Evolutionary conservation across 1,140 invertebrate genomes (phyloP), one percentile per base, ranked within the genome.

Genomic region (Chelonus insularis): DNA sequence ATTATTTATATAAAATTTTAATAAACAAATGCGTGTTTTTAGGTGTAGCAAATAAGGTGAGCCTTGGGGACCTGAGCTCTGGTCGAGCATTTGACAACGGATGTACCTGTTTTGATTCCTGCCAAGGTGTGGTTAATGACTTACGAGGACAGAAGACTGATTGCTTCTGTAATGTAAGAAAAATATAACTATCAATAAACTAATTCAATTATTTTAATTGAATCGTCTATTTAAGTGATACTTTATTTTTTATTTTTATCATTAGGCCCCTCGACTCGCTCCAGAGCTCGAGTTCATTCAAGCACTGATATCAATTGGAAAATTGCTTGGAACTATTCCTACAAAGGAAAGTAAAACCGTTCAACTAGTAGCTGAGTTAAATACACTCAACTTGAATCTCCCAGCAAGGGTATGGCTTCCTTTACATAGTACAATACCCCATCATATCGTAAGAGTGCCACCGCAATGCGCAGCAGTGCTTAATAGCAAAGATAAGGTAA

Each of bases 401-500:
- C 97, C 97, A 2, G 96, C 97, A 1, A 84, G 96, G 60, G 97
- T 99, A 54, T 99, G 97, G 96, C 82, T 99, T 61, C 97, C 97
- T 11, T 85, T 98, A 34, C 86, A 90, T 70, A 85, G 84, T 66
- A 80, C 82, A 57, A 77, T 84, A 57, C 86, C 86, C 36, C 92
- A 94, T 83, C 91, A 97, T 74, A 90, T 97, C 66, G 90, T 97
- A 32, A 83, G 94, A 70, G 93, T 97, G 75, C 95, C 96, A 25
- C 95, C 96, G 60, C 93, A 95, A 68, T 93, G 92, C 67, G 94
- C 96, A 45, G 96, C 96, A 52, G 96, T 99, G 43, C 88, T 99
- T 51, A 99, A 99, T 79, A 98, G 96, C 50, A 99, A 99, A 85
- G 97, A 99, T 79, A 99, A 98, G 86, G 91, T 92, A 77, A 72